These are phyloP conservation scores for Osedax frankpressi DNA, from an alignment of 2,888 invertebrate genomes.

Conservation along the genomic window DNA sequence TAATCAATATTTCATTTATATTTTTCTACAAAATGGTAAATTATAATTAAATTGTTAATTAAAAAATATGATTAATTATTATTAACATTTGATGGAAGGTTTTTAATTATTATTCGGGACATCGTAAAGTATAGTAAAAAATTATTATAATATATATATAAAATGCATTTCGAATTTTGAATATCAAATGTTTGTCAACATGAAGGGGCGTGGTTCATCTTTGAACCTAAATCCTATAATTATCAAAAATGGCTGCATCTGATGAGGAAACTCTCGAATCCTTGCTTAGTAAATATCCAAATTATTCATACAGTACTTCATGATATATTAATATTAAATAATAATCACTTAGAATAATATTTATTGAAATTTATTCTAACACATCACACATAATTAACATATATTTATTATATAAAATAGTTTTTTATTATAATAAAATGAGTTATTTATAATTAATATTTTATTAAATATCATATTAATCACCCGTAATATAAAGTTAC, in stretches of 20 bases:
- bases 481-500: background rate
- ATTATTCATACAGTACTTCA: no score
- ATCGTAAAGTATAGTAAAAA: no score
- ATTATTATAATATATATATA: no score
- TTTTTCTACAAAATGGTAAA: no score
- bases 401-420: background rate
- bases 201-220: no score
- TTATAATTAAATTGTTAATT: no score
- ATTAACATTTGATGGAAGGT: background rate
- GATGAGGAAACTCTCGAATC: conserved; percentile 10
- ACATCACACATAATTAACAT: no score
- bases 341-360: background rate
- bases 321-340: no score
- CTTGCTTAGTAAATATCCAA: conserved; percentile 5
- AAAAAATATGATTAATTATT: background rate
- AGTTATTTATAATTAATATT: background rate
- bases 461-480: background rate
- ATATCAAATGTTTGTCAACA: no score
- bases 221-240: no score
- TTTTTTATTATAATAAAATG: background rate
- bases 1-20: background rate
- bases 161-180: no score
- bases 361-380: background rate
- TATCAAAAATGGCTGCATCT: conserved; percentile 8
- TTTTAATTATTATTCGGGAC: background rate